Evolutionary conservation across 2,113 vertebrate species (phyloP).

Genomic region (Eulacestoma nigropectus): DNA sequence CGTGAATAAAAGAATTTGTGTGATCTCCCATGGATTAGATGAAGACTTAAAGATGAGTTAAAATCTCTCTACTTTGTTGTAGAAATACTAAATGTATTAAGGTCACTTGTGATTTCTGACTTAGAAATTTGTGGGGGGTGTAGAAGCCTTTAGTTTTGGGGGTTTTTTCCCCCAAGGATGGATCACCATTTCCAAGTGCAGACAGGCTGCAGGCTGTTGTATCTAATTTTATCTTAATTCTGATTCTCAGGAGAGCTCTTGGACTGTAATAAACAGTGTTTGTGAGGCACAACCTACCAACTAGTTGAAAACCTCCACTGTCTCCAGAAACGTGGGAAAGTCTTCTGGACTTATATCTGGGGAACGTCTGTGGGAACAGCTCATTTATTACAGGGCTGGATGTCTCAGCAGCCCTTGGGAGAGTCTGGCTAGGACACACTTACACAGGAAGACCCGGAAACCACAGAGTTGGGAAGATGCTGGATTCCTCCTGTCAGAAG

Average conservation of each 20-base stretch:
- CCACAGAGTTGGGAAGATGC: neutral
- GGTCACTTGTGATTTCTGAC: neutral
- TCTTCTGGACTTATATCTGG: neutral
- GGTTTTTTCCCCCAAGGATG: accelerated
- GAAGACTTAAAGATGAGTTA: neutral
- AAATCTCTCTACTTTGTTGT: neutral
- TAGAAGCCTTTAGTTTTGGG: neutral
- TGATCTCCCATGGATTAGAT: neutral
- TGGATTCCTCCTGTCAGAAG: neutral
- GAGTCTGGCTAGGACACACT: neutral
- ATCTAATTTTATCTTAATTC: slow-evolving; percentile 43
- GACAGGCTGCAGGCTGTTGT: neutral
- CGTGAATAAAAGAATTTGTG: neutral
- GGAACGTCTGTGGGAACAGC: neutral
- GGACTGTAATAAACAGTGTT: neutral
- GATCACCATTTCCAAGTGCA: neutral
- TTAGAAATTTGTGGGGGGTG: neutral
- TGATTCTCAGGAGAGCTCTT: neutral
- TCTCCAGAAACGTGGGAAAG: slow-evolving; percentile 35
- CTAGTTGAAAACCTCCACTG: neutral
- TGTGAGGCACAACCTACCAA: neutral
- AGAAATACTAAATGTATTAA: neutral
- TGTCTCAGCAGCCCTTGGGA: neutral
- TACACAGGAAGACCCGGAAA: neutral
- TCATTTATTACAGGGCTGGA: neutral